A percentile compares a stretch with the other conserved stretches of the same genome.
phyloP scores from a whole-genome alignment of 2,113 vertebrate species.

The Chauna torquata region DNA sequence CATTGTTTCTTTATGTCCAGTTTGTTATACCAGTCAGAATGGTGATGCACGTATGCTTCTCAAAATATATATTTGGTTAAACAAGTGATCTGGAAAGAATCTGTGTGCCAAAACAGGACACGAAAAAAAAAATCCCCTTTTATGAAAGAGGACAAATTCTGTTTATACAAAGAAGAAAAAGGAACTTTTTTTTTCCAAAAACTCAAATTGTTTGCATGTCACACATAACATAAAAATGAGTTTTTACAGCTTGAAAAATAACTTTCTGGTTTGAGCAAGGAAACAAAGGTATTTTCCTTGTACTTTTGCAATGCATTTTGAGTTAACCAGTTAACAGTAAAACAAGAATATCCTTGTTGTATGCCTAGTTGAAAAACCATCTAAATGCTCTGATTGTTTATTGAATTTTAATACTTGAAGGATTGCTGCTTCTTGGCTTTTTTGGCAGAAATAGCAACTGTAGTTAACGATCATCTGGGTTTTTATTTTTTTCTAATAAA shows the following conservation, averaged over 20 bases:
- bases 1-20: not conserved
- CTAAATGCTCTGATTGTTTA: not conserved
- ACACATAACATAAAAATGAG: not conserved
- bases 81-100: not conserved
- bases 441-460: constrained; percentile 23
- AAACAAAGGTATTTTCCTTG: not conserved
- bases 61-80: not conserved
- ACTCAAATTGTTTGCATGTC: not conserved
- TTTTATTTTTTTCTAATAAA: not conserved
- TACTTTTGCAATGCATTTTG: not conserved
- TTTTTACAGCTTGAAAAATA: not conserved
- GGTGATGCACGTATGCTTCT: not conserved
- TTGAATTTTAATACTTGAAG: constrained; percentile 21
- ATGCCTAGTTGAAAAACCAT: not conserved
- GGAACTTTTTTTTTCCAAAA: not conserved
- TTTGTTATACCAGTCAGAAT: not conserved
- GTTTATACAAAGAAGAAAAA: not conserved
- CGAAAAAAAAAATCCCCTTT: not conserved
- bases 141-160: not conserved
- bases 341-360: not conserved
- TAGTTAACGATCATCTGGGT: not conserved
- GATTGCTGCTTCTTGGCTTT: not conserved
- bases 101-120: not conserved
- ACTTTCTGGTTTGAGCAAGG: not conserved
- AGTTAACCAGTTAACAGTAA: not conserved